Evolutionary conservation across 2,797 vertebrate genomes (phyloP), one percentile per base, ranked within the genome.

Genomic region (Coccyzus lansbergi): DNA sequence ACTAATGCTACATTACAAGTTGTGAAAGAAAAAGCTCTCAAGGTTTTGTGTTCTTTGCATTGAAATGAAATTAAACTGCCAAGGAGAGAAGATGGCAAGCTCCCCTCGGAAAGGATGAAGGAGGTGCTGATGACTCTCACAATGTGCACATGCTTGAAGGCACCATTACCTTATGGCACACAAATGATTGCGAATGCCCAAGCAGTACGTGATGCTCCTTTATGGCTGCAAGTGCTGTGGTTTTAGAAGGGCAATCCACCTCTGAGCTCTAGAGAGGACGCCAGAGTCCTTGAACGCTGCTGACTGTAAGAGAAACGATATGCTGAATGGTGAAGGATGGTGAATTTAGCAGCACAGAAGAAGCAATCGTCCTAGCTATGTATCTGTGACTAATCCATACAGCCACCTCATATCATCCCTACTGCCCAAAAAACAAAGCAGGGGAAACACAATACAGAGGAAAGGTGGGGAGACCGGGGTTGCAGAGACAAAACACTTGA

Each of bases 301-400:
- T 53, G 36, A 33, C 42, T 26, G 2, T 68, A n/a, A 78, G 36
- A 59, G 48, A 9, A 51, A 36, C 1, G 3, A 75, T 34, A 33
- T 86, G 19, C 36, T 20, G 11, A 51, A 82, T 24, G 13, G 36
- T 2, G 4, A 83, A 12, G 24, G 29, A 46, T 15, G 21, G 64
- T 49, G 25, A 63, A 21, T 60, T 59, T 16, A 74, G 51, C 12
- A 58, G n/a, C 38, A 25, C n/a, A 83, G 40, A 34, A 63, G 44
- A 15, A 52, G 53, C 44, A 34, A 63, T 0, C 4, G 40, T 67
- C 19, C 20, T 26, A 19, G 34, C 64, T 62, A 21, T 31, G 17
- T 0, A 0, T 19, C 65, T 83, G 21, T 44, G 60, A 88, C 86
- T 10, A 15, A 3, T 68, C 2, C 26, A 40, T 4, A 70, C 8